These are phyloP conservation scores for Metacarcinus magister DNA, from an alignment of 2,888 invertebrate species.

Conservation along the genomic window DNA sequence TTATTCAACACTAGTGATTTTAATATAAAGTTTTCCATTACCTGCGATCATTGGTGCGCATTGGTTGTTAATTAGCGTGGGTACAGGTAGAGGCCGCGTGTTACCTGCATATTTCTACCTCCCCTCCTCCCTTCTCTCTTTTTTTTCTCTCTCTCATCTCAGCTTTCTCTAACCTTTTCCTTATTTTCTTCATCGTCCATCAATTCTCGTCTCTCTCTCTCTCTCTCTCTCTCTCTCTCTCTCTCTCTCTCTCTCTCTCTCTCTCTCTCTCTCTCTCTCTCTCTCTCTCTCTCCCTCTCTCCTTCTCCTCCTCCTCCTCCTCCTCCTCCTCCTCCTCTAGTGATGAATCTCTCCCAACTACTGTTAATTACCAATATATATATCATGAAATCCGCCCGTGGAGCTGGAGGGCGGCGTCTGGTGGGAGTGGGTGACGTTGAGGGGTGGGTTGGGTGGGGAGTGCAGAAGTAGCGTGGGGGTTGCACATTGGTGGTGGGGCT, in stretches of 20 bases:
- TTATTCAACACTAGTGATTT: neutral
- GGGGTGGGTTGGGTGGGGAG: neutral
- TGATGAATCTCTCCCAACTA: neutral
- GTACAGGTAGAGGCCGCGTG: neutral
- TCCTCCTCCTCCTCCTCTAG: neutral
- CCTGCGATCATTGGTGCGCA: neutral
- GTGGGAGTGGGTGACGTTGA: neutral
- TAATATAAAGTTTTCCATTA: neutral
- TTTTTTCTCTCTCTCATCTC: neutral
- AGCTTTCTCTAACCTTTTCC: neutral
- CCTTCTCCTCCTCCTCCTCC: conserved; percentile 17
- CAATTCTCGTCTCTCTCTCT: neutral
- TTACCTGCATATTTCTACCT: neutral
- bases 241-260: conserved; percentile 29
- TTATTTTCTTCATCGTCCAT: neutral
- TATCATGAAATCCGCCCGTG: neutral
- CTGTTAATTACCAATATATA: conserved; percentile 12
- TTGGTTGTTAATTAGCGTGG: neutral
- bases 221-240: conserved; percentile 5
- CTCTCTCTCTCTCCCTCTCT: conserved; percentile 6
- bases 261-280: neutral
- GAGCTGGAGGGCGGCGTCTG: neutral
- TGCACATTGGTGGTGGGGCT: neutral
- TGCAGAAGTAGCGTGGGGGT: neutral
- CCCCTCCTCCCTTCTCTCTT: neutral